Evolutionary conservation across 2,888 invertebrate species (phyloP).

Genomic region (Pharmacophagus antenor): DNA sequence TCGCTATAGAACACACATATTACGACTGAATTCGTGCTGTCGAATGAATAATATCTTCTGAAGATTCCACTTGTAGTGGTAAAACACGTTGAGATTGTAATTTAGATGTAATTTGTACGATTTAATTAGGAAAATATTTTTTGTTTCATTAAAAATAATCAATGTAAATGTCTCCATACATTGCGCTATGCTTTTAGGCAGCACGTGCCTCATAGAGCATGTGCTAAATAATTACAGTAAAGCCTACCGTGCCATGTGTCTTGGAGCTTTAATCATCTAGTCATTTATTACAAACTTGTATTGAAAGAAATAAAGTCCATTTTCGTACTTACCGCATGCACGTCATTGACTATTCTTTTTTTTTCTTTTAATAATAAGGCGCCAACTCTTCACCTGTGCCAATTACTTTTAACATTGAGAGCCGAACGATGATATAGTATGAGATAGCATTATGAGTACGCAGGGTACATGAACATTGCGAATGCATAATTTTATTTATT

Average conservation of each 20-base stretch:
- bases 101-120: too few species aligned
- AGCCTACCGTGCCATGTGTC: slow-evolving; percentile 51
- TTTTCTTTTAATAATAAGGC: slow-evolving; percentile 33
- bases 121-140: too few species aligned
- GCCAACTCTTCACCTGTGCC: slow-evolving; percentile 48
- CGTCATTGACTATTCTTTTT: slow-evolving; percentile 18
- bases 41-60: too few species aligned
- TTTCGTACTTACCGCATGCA: slow-evolving; percentile 22
- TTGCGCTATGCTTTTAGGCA: slow-evolving; percentile 35
- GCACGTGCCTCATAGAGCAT: slow-evolving; percentile 52
- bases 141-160: too few species aligned
- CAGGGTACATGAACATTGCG: slow-evolving; percentile 16
- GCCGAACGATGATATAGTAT: slow-evolving; percentile 44
- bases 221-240: slow-evolving; percentile 53
- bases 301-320: slow-evolving; percentile 33
- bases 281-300: slow-evolving; percentile 31
- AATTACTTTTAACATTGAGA: slow-evolving; percentile 48
- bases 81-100: too few species aligned
- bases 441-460: slow-evolving; percentile 29
- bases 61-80: too few species aligned
- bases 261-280: slow-evolving; percentile 36
- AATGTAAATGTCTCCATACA: slow-evolving; percentile 33
- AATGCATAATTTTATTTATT: slow-evolving; percentile 13
- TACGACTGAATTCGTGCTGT: too few species aligned
- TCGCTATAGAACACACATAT: too few species aligned